Percentiles rank a stretch among this genome's conserved stretches.
These are phyloP conservation scores for Eupithecia subumbrata DNA, from an alignment of 2,888 invertebrate genomes.

Conservation along the genomic window DNA sequence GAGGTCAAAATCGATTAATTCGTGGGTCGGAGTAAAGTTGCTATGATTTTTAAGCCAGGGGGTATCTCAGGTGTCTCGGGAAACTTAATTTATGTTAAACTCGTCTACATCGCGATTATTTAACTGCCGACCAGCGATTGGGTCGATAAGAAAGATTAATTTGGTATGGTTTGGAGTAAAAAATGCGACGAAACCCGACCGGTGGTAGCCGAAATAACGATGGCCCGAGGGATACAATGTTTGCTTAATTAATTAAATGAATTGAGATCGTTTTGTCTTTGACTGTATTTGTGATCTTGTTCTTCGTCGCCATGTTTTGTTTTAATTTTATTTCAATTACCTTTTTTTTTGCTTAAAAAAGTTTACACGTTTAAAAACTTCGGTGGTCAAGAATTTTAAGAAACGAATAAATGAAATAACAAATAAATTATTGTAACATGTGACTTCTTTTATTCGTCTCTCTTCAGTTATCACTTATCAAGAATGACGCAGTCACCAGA, in stretches of 20 bases:
- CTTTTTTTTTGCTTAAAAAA: slow-evolving; percentile 1
- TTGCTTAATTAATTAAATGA: slow-evolving; percentile 37
- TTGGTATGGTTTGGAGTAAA: slow-evolving; percentile 62
- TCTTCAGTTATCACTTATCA: background rate
- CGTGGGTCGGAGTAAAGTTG: slow-evolving; percentile 33
- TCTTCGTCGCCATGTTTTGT: slow-evolving; percentile 19
- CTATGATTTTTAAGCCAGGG: slow-evolving; percentile 66
- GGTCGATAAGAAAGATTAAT: slow-evolving; percentile 80
- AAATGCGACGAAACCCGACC: slow-evolving; percentile 69
- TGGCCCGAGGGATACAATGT: slow-evolving; percentile 20
- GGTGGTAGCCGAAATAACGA: slow-evolving; percentile 35
- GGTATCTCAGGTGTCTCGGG: slow-evolving; percentile 80
- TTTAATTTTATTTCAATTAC: background rate
- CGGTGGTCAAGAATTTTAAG: background rate
- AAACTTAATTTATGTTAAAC: slow-evolving; percentile 84
- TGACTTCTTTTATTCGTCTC: background rate
- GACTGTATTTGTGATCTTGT: slow-evolving; percentile 15
- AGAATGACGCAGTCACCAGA: background rate
- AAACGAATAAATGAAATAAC: background rate
- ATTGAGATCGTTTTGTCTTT: slow-evolving; percentile 33
- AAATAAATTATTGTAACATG: background rate
- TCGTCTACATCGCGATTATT: slow-evolving; percentile 79
- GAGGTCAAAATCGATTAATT: slow-evolving; percentile 46
- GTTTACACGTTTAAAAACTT: background rate
- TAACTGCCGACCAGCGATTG: slow-evolving; percentile 74